A percentile compares a stretch with the other conserved stretches of the same genome.
Conservation (phyloP, 2,113 vertebrate genomes). For the Larimichthys polyactis region DNA sequence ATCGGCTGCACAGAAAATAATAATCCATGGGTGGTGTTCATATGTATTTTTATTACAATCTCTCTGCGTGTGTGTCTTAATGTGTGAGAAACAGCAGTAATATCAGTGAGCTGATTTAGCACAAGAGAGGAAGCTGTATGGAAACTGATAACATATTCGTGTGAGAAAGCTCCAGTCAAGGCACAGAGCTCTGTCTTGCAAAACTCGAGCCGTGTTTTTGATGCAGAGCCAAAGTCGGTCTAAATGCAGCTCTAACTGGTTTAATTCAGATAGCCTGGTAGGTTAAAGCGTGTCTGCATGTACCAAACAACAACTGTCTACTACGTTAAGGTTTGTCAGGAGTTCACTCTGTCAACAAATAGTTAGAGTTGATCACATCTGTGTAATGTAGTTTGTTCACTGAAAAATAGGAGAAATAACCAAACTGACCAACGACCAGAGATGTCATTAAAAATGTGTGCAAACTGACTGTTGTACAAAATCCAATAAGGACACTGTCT, state of each 20-base stretch:
- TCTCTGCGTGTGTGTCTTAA: slow-evolving; percentile 11
- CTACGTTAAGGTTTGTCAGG: neutral
- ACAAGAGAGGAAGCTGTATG: slow-evolving; percentile 74
- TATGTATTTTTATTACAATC: slow-evolving; percentile 43
- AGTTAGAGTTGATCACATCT: neutral
- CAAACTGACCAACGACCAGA: neutral
- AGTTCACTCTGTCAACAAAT: neutral
- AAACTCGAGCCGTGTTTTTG: neutral
- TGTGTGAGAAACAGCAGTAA: slow-evolving; percentile 55
- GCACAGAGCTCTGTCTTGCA: neutral
- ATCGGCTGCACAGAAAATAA: slow-evolving; percentile 19
- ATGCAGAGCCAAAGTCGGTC: neutral
- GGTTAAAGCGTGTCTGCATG: neutral
- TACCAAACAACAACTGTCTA: neutral
- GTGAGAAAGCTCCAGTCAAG: slow-evolving; percentile 64
- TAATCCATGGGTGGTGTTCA: slow-evolving; percentile 10
- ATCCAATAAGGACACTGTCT: neutral
- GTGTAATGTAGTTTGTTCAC: neutral
- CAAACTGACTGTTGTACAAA: neutral
- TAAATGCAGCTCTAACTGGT: neutral
- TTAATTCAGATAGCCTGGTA: neutral
- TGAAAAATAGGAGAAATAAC: neutral
- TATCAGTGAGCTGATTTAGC: slow-evolving; percentile 57
- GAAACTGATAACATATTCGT: slow-evolving; percentile 70
- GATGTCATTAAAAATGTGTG: neutral